Percentiles rank a stretch among this genome's conserved stretches.
Conservation (phyloP, 2,113 vertebrate genomes). For the Cranoglanis bouderius region DNA sequence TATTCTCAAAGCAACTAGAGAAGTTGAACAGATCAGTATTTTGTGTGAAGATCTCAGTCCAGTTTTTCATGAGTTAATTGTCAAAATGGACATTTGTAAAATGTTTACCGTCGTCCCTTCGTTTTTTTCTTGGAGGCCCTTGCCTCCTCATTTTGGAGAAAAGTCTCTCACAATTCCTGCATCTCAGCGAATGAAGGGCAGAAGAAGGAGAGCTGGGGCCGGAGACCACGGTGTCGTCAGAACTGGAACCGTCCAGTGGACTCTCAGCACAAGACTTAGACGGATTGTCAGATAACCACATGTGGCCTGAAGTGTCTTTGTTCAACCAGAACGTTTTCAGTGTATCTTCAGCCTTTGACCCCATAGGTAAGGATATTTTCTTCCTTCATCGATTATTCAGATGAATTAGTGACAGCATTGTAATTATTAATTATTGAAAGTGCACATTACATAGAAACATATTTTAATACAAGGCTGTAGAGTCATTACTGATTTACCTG, state of each 20-base stretch:
- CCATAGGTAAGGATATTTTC: slow-evolving; percentile 33
- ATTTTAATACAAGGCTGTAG: background rate
- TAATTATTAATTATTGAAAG: background rate
- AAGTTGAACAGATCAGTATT: background rate
- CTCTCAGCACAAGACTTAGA: background rate
- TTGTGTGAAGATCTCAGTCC: background rate
- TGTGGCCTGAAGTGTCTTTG: background rate
- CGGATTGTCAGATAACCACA: background rate
- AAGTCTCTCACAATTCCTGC: slow-evolving; percentile 34
- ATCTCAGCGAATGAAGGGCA: background rate
- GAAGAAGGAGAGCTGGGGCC: slow-evolving; percentile 44
- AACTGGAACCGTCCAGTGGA: background rate
- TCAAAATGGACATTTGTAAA: background rate
- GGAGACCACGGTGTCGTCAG: slow-evolving; percentile 5
- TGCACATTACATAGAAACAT: background rate
- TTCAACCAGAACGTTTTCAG: background rate
- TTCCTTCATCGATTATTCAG: background rate
- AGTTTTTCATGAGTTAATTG: background rate
- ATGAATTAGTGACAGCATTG: background rate
- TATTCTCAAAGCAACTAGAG: background rate
- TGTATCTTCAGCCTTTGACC: slow-evolving; percentile 41
- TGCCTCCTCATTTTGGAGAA: slow-evolving; percentile 34
- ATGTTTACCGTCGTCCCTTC: slow-evolving; percentile 10
- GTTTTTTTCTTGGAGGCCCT: background rate
- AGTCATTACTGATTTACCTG: slow-evolving; percentile 28